phyloP scores from a whole-genome alignment of 2,888 invertebrate genomes.

The Mesorhabditis spiculigera region DNA sequence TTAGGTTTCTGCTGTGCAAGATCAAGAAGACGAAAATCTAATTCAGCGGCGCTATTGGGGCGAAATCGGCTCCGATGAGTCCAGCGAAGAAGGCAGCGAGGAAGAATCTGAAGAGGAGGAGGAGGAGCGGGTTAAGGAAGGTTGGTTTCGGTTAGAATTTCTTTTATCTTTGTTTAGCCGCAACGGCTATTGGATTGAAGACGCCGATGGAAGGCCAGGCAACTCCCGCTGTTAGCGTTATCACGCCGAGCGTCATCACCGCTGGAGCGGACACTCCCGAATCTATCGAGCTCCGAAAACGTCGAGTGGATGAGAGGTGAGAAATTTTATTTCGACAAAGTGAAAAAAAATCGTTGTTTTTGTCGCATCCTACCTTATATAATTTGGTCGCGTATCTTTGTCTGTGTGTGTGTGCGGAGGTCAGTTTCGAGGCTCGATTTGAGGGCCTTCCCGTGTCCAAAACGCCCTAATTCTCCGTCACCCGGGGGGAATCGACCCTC shows the following conservation, averaged over 20 bases:
- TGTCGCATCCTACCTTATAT: too few species aligned
- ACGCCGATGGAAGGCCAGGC: constrained; percentile 31
- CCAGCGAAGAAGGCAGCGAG: constrained; percentile 55
- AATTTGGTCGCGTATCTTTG: too few species aligned
- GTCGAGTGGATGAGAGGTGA: constrained; percentile 87
- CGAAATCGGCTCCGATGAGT: constrained; percentile 84
- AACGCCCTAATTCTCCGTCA: too few species aligned
- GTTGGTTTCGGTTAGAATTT: constrained; percentile 1
- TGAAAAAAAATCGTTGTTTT: background rate
- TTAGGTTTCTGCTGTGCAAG: constrained; percentile 24
- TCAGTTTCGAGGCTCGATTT: too few species aligned
- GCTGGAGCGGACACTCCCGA: constrained; percentile 86
- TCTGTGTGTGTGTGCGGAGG: too few species aligned
- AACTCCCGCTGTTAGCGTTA: constrained; percentile 23
- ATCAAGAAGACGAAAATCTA: constrained; percentile 73
- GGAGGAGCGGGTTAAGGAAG: constrained; percentile 38
- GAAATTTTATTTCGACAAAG: background rate
- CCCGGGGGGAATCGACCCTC: too few species aligned
- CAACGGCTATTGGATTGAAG: constrained; percentile 25
- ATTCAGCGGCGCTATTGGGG: constrained; percentile 94
- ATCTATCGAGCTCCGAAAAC: constrained; percentile 93
- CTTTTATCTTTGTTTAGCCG: constrained; percentile 10
- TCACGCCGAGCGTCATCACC: constrained; percentile 51
- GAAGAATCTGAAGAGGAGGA: constrained; percentile 47
- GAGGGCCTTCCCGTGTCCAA: too few species aligned